phyloP scores from a whole-genome alignment of 2,888 invertebrate species.

The Cephonodes hylas region DNA sequence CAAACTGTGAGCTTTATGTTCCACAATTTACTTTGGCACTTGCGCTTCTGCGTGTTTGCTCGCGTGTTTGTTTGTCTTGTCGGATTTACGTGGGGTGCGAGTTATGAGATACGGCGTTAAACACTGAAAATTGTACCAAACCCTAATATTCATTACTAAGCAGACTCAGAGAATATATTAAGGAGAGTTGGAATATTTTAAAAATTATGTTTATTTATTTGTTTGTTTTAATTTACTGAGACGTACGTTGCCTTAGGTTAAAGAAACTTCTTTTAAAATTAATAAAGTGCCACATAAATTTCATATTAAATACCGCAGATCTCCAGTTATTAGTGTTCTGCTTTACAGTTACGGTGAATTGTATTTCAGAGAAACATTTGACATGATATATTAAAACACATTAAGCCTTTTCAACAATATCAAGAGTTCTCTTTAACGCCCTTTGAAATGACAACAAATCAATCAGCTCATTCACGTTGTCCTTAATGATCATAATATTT shows the following conservation, averaged over 20 bases:
- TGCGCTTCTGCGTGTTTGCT: conserved; percentile 41
- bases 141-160: too few relatives aligned
- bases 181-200: too few relatives aligned
- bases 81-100: conserved; percentile 22
- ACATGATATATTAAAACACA: too few relatives aligned
- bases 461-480: neutral
- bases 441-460: neutral
- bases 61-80: conserved; percentile 33
- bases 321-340: neutral
- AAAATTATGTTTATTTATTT: too few relatives aligned
- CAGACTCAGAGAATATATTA: too few relatives aligned
- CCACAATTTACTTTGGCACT: conserved; percentile 41
- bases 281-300: too few relatives aligned
- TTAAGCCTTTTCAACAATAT: neutral
- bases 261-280: too few relatives aligned
- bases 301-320: neutral
- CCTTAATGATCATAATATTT: neutral
- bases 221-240: too few relatives aligned
- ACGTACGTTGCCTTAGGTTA: too few relatives aligned
- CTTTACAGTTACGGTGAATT: neutral
- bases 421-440: neutral
- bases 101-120: too few relatives aligned
- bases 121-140: too few relatives aligned
- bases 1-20: conserved; percentile 27
- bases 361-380: neutral